Conservation (phyloP, 2,113 vertebrate species). For the Dipodomys merriami region DNA sequence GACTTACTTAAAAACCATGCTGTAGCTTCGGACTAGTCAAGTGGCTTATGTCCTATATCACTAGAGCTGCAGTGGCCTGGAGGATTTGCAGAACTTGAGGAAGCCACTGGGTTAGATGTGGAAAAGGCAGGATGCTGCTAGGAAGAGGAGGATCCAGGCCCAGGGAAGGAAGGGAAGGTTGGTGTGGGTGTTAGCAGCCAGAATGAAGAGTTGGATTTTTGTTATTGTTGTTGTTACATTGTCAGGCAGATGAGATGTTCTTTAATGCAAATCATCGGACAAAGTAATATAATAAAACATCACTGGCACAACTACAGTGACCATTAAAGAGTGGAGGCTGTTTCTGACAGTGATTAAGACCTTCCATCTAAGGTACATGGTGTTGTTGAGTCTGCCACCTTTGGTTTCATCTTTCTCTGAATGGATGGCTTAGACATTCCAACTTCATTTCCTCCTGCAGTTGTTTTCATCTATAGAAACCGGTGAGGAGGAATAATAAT, state of each 20-base stretch:
- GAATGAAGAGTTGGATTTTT: too few relatives aligned
- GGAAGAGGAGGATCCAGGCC: not conserved
- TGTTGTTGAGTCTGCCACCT: not conserved
- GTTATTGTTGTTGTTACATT: too few relatives aligned
- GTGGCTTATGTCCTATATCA: too few relatives aligned
- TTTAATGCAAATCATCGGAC: not conserved
- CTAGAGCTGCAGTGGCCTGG: too few relatives aligned
- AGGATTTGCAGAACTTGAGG: not conserved
- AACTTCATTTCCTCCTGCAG: not conserved
- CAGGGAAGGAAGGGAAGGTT: not conserved
- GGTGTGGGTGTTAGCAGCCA: not conserved
- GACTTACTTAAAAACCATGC: not conserved
- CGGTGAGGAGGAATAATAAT: not conserved
- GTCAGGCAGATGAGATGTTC: not conserved
- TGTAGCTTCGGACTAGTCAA: too few relatives aligned
- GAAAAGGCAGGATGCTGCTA: not conserved
- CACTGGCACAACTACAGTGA: fast-evolving
- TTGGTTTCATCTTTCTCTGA: not conserved
- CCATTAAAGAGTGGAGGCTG: fast-evolving
- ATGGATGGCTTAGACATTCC: not conserved
- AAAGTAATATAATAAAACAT: not conserved
- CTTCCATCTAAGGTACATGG: not conserved
- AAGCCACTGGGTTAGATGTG: not conserved
- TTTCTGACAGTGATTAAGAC: fast-evolving
- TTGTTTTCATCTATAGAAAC: not conserved